Evolutionary conservation across 1,140 invertebrate genomes (phyloP), one percentile per base, ranked within the genome.

Genomic region (Macrobrachium rosenbergii): DNA sequence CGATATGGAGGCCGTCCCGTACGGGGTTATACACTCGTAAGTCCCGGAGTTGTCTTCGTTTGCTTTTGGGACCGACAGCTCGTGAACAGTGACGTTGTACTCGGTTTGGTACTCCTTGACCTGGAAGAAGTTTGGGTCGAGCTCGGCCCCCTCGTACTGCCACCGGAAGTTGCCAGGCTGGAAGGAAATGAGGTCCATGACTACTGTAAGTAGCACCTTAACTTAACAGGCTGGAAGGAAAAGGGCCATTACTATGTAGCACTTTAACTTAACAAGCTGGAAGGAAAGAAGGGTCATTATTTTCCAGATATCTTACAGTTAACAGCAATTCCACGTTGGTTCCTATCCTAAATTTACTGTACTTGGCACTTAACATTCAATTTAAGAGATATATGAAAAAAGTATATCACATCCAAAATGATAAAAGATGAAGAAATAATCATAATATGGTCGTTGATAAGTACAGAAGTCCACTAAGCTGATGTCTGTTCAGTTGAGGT

Each of bases 1-100:
- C 14, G 64, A 43, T 52, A 82, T 62, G 14, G 37, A 23, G 17
- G 78, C 78, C 8, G 78, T 59, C 14, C 85, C 85, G 63, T 59
- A 87, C 5, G 85, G 69, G 52, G 85, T 87, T 16, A 87, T 60
- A 63, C 85, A 87, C 78, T 87, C 43, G 79, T 87, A 87, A 17
- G 58, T 76, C 0, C 85, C 85, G 7, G 60, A 28, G 37, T 87
- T 28, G 8, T 45, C 14, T 2, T 52, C 52, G 19, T 43, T 12
- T 58, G 78, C 85, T 2, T n/a, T 11, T n/a, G 78, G 16, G n/a
- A 87, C 59, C 10, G 58, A 19, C 28, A 87, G 69, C 60, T 87
- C 64, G 67, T 87, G 78, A 3, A 87, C 72, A 2, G 85, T 87
- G 14, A 62, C 62, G 37, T 87, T 87, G 59, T 87, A 75, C 16